A percentile compares a stretch with the other conserved stretches of the same genome.
Conservation (phyloP, 2,888 invertebrate genomes). For the Watsonalla cultraria region DNA sequence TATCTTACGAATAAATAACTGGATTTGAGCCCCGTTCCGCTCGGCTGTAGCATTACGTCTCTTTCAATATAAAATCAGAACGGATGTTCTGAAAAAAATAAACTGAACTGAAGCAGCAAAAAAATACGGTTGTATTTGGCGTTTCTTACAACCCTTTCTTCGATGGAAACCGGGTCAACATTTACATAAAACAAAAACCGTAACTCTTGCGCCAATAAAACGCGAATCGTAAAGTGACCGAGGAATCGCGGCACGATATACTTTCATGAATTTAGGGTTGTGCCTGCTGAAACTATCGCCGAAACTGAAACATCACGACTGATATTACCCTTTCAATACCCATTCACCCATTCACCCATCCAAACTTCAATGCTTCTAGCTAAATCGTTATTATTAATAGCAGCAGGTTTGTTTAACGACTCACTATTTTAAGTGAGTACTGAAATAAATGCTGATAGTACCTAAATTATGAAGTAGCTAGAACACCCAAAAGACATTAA, state of each 20-base stretch:
- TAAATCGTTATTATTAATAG: too few species aligned
- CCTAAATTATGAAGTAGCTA: too few species aligned
- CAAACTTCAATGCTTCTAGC: too few species aligned
- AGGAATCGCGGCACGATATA: neutral
- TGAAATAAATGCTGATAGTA: too few species aligned
- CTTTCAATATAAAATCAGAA: neutral
- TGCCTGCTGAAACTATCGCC: too few species aligned
- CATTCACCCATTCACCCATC: too few species aligned
- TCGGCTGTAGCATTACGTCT: neutral
- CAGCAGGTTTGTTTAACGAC: too few species aligned
- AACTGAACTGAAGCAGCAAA: neutral
- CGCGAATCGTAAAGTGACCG: neutral
- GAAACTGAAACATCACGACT: too few species aligned
- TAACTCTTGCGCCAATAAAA: constrained; percentile 2
- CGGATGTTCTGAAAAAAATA: neutral
- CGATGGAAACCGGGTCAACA: neutral
- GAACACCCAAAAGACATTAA: too few species aligned
- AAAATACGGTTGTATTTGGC: neutral
- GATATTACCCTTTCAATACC: too few species aligned
- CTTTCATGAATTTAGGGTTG: neutral
- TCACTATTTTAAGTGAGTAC: too few species aligned
- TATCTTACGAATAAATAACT: too few species aligned
- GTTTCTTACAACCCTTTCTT: neutral
- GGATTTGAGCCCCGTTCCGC: neutral
- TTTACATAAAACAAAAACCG: constrained; percentile 1